Evolutionary conservation across 2,113 vertebrate species (phyloP).

Genomic region (Semnopithecus entellus): DNA sequence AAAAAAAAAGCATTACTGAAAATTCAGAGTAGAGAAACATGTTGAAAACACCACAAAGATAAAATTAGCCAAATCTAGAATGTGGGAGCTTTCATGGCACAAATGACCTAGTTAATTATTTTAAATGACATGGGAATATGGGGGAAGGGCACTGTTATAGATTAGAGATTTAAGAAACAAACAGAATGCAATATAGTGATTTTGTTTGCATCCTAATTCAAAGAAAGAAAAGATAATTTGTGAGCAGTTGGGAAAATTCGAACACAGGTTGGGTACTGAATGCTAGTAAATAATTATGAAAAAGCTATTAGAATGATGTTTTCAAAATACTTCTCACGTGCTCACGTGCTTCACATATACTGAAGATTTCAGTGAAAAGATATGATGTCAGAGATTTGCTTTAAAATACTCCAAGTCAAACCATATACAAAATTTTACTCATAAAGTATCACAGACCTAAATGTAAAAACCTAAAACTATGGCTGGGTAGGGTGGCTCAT

Average conservation of each 20-base stretch:
- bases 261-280: background rate
- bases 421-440: background rate
- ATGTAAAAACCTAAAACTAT: conserved; percentile 37
- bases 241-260: background rate
- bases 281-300: conserved; percentile 1
- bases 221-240: background rate
- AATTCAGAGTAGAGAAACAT: background rate
- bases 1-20: background rate
- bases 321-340: background rate
- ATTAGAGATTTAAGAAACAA: conserved; percentile 18
- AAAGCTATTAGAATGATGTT: background rate
- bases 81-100: background rate
- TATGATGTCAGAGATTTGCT: background rate
- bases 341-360: background rate
- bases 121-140: background rate
- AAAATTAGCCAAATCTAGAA: background rate
- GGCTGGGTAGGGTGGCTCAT: too few relatives aligned
- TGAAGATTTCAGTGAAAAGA: background rate
- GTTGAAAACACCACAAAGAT: background rate
- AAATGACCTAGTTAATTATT: background rate
- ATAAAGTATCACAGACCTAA: background rate
- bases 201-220: conserved; percentile 29
- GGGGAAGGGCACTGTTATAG: background rate
- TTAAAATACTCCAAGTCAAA: background rate
- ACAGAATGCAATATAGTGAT: background rate